Percentiles rank a stretch among this genome's conserved stretches.
Conservation (phyloP, 2,888 invertebrate species). For the Drosophila mimica region DNA sequence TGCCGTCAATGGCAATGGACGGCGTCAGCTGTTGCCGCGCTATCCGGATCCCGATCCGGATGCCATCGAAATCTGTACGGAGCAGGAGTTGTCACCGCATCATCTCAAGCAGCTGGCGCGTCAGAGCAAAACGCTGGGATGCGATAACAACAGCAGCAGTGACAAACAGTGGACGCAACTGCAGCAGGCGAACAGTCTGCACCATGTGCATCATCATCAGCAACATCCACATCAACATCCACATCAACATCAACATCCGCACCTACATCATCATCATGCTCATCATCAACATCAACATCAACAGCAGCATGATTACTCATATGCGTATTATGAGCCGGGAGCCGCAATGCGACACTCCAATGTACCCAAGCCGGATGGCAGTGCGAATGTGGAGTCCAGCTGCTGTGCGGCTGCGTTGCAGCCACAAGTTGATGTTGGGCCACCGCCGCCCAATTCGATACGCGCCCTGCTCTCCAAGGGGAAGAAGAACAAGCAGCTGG, state of each 20-base stretch:
- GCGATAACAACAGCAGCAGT: constrained; percentile 33
- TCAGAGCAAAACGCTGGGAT: constrained; percentile 63
- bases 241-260: constrained; percentile 75
- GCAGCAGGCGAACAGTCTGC: constrained; percentile 65
- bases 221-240: constrained; percentile 60
- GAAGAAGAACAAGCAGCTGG: constrained; percentile 83
- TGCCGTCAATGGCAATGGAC: constrained; percentile 45
- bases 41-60: constrained; percentile 83
- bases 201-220: constrained; percentile 70
- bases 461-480: constrained; percentile 84
- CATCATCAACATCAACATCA: constrained; percentile 74
- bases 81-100: constrained; percentile 63
- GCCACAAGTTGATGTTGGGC: constrained; percentile 58
- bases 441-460: constrained; percentile 84
- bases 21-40: constrained; percentile 78
- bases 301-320: constrained; percentile 89
- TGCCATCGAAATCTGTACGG: constrained; percentile 84
- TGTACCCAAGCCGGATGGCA: constrained; percentile 87
- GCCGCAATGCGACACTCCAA: constrained; percentile 88
- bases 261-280: constrained; percentile 59
- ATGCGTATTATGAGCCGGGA: constrained; percentile 92
- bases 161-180: constrained; percentile 54
- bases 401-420: constrained; percentile 19
- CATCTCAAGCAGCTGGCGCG: constrained; percentile 57
- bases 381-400: constrained; percentile 18